Percentiles rank a stretch among this genome's conserved stretches.
phyloP scores from a whole-genome alignment of 2,113 vertebrate species.

The Anguilla rostrata region DNA sequence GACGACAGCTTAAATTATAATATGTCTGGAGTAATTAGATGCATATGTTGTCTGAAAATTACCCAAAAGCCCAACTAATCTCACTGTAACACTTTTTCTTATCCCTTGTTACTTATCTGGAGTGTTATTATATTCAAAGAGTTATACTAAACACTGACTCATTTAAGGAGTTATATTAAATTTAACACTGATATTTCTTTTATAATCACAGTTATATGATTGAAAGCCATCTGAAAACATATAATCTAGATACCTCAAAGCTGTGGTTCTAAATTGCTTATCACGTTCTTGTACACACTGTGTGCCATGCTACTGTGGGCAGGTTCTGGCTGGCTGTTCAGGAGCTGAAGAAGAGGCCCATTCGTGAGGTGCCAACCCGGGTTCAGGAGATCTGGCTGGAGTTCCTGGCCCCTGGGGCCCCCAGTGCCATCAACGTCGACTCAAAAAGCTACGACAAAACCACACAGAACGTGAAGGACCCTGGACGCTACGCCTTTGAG shows the following conservation, averaged over 20 bases:
- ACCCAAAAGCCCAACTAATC: background rate
- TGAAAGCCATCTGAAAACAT: background rate
- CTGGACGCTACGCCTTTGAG: conserved; percentile 91
- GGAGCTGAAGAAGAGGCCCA: conserved; percentile 87
- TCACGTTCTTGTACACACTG: background rate
- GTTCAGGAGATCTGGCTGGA: conserved; percentile 94
- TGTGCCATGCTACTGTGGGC: background rate
- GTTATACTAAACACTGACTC: no score
- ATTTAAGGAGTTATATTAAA: no score
- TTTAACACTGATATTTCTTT: background rate
- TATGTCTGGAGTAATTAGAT: background rate
- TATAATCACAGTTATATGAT: background rate
- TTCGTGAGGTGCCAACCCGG: conserved; percentile 82
- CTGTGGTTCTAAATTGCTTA: background rate
- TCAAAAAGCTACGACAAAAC: conserved; percentile 97
- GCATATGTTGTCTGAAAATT: background rate
- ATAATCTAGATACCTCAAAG: background rate
- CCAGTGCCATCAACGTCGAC: conserved; percentile 93
- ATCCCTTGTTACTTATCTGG: no score
- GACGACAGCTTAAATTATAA: background rate
- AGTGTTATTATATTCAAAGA: no score
- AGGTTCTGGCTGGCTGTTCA: conserved; percentile 97
- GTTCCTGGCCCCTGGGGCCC: conserved; percentile 93
- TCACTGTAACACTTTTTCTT: no score
- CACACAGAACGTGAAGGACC: conserved; percentile 91